These are phyloP conservation scores for Doryteuthis pealeii DNA, from an alignment of 1,140 invertebrate genomes.

Conservation along the genomic window DNA sequence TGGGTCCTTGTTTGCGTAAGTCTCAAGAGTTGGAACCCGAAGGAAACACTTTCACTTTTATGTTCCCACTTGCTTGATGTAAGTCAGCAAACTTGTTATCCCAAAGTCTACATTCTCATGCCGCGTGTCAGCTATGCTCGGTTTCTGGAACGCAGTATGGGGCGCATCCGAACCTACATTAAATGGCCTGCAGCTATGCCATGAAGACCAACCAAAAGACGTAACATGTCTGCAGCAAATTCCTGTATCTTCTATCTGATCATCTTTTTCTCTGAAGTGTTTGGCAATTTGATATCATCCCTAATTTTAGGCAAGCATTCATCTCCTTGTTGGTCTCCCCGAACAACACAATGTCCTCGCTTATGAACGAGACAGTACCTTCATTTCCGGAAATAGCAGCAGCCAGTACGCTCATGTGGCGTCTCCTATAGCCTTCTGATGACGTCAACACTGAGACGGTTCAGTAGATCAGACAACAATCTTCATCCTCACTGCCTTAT, in stretches of 20 bases:
- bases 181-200: constrained; percentile 42
- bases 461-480: constrained; percentile 22
- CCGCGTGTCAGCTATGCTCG: constrained; percentile 38
- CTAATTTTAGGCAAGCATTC: neutral
- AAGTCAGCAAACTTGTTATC: constrained; percentile 43
- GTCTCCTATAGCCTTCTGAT: constrained; percentile 35
- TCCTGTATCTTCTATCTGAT: constrained; percentile 46
- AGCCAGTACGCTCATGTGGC: constrained; percentile 30
- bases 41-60: constrained; percentile 25
- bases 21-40: constrained; percentile 43
- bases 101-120: constrained; percentile 42
- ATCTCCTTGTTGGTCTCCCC: neutral
- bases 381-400: neutral
- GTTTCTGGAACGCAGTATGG: constrained; percentile 42
- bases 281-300: constrained; percentile 15
- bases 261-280: constrained; percentile 3
- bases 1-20: constrained; percentile 44
- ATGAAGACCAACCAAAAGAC: constrained; percentile 32
- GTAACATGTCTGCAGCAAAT: constrained; percentile 40
- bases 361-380: no score
- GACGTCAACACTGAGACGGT: constrained; percentile 24
- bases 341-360: no score
- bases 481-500: constrained; percentile 45
- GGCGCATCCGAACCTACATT: constrained; percentile 48
- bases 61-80: constrained; percentile 42